phyloP scores from a whole-genome alignment of 2,113 vertebrate genomes.

The Sminthopsis crassicaudata region DNA sequence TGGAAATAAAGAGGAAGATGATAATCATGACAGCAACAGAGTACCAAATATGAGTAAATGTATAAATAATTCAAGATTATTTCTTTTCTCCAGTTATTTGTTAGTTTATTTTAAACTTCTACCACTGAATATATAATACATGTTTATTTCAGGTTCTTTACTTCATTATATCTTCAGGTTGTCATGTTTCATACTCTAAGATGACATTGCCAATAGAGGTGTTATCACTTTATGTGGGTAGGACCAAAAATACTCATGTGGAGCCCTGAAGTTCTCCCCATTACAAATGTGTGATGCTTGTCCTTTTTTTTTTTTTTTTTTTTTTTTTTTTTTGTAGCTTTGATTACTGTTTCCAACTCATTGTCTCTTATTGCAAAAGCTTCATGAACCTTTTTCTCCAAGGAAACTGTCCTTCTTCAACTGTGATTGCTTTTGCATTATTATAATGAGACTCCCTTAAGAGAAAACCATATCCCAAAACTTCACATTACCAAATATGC shows the following conservation, averaged over 20 bases:
- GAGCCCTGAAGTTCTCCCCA: not conserved
- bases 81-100: not conserved
- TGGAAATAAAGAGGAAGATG: not conserved
- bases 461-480: not conserved
- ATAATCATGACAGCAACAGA: not conserved
- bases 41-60: not conserved
- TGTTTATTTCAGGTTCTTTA: not conserved
- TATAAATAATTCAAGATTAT: not conserved
- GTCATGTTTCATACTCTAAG: not conserved
- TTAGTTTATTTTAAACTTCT: not conserved
- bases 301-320: not conserved
- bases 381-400: accelerated
- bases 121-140: not conserved
- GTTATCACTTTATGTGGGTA: not conserved
- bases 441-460: not conserved
- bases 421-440: not conserved
- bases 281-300: not conserved
- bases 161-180: not conserved
- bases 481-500: not conserved
- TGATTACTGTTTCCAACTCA: not conserved
- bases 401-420: not conserved
- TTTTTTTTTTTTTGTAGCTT: not conserved
- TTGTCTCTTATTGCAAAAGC: not conserved
- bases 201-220: not conserved
- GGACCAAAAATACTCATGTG: not conserved